These are phyloP conservation scores for Todus mexicanus DNA, from an alignment of 2,797 vertebrate genomes.

Conservation along the genomic window DNA sequence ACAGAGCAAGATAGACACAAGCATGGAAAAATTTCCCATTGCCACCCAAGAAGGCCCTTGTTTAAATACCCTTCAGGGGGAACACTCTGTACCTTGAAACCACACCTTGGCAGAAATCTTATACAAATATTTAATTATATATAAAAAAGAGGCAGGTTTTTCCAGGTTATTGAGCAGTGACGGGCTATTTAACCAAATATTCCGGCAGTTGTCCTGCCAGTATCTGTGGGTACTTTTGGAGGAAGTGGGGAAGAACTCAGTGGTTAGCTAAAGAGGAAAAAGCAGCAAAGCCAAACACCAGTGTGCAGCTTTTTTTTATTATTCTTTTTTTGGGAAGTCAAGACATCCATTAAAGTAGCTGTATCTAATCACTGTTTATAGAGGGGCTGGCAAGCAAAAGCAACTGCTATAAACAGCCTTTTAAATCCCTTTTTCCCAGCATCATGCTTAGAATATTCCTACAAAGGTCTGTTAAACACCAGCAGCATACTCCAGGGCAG, in stretches of 20 bases:
- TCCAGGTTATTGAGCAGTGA: background rate
- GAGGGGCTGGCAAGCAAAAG: background rate
- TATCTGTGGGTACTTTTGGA: conserved; percentile 4
- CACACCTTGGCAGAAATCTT: background rate
- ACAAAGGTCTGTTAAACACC: background rate
- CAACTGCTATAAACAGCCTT: background rate
- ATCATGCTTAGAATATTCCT: rapidly evolving
- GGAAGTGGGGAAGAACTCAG: background rate
- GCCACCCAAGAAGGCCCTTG: background rate
- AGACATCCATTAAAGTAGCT: background rate
- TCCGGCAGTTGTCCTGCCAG: background rate
- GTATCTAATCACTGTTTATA: background rate
- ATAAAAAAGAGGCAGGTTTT: background rate
- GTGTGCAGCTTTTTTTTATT: rapidly evolving
- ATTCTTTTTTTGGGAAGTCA: background rate
- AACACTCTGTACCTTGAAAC: background rate
- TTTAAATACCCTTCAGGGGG: background rate
- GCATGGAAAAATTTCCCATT: background rate
- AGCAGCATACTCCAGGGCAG: rapidly evolving
- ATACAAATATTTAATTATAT: background rate
- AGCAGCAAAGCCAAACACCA: background rate
- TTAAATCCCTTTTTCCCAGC: conserved; percentile 1
- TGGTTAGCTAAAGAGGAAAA: background rate
- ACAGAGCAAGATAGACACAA: rapidly evolving
- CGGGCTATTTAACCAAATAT: background rate